Base-by-base conservation (phyloP, 2,113 vertebrate species). In the Pterocles burchelli region DNA sequence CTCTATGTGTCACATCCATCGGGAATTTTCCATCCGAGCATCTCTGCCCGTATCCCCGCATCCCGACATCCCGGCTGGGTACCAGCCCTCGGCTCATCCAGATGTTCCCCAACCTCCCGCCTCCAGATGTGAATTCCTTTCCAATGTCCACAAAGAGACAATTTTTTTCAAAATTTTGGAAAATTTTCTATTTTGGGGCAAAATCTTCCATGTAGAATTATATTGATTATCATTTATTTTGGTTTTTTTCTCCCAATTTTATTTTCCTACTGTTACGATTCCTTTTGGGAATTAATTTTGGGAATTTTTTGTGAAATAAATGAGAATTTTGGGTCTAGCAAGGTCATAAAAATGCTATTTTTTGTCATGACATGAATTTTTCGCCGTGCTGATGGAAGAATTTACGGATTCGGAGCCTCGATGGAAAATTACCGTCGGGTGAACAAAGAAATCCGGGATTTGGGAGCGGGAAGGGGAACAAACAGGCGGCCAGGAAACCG, bases 401-500 rank as follows among this genome's bases (percentile, higher is more conserved):
- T 55, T 41, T 1, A 9, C 2, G 3, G 85, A 20, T 75, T 62
- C 5, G 62, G 80, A 66, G n/a, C 24, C 89, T 78, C 0, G 31
- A 51, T 96, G 95, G 96, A 97, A 97, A 97, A 96, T 97, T 97
- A 95, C 96, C 0, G 3, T 61, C 3, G 10, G 88, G 58, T 2
- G 71, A 95, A 96, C 96, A 97, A 97, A 97, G 90, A 91, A 94
- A 93, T 51, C 77, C 19, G 17, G 90, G 87, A 95, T 96, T 93
- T 33, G 95, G 90, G 84, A 80, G 79, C 22, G 79, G 89, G 89
- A 91, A 91, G 65, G 88, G 84, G 92, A 96, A 96, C 68, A 97
- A 97, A 97, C 94, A 96, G 96, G 94, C 96, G 90, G 92, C 66
- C 95, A 67, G 96, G 96, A 96, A 96, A 11, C 88, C 0, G 62